These are phyloP conservation scores for Odontothrips loti DNA, from an alignment of 2,888 invertebrate species.

Conservation along the genomic window DNA sequence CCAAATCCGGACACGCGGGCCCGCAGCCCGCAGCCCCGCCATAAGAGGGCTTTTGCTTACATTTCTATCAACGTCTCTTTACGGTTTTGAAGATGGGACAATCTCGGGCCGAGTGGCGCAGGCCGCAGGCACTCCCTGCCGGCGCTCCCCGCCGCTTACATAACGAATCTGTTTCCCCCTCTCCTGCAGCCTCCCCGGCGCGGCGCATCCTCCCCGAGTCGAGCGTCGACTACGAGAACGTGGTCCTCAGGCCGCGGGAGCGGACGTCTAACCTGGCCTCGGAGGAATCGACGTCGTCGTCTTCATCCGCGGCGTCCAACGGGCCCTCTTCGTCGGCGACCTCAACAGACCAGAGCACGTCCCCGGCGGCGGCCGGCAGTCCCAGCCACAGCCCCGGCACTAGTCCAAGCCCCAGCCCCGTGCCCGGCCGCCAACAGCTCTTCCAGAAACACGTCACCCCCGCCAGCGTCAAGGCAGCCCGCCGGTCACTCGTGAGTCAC, in stretches of 20 bases:
- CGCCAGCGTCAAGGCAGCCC: conserved; percentile 41
- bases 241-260: conserved; percentile 35
- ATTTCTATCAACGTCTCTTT: too few species aligned
- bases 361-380: conserved; percentile 43
- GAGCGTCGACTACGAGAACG: conserved; percentile 67
- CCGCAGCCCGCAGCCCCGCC: background rate
- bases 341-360: background rate
- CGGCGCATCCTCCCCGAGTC: conserved; percentile 56
- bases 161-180: too few species aligned
- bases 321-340: too few species aligned
- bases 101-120: too few species aligned
- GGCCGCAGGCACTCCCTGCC: too few species aligned
- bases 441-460: conserved; percentile 44
- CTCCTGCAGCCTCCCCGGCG: background rate
- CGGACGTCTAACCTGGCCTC: conserved; percentile 45
- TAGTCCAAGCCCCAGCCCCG: conserved; percentile 33
- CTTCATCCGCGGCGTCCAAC: conserved; percentile 41
- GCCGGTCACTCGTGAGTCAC: background rate
- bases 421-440: conserved; percentile 36
- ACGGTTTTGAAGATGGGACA: too few species aligned
- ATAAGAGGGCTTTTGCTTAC: background rate
- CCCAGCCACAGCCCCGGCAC: conserved; percentile 32
- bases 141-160: too few species aligned
- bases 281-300: background rate
- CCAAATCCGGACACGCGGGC: background rate